Conservation (phyloP, 2,888 invertebrate genomes). For the Parasteatoda lunata region DNA sequence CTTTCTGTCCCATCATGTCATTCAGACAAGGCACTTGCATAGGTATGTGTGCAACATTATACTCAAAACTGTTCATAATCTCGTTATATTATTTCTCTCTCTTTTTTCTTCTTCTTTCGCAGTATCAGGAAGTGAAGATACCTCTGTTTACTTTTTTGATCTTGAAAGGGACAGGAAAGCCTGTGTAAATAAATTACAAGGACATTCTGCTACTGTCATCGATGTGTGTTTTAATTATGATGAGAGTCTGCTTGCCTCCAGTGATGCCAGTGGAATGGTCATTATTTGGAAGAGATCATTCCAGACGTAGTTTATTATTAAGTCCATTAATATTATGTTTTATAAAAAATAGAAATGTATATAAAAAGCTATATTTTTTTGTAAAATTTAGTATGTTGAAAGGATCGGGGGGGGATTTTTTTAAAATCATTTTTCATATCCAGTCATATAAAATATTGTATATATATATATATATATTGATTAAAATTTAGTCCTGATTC, state of each 20-base stretch:
- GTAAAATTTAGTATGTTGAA: too few relatives aligned
- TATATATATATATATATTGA: too few relatives aligned
- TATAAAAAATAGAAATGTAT: too few relatives aligned
- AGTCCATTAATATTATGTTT: too few relatives aligned
- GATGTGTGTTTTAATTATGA: conserved; percentile 91
- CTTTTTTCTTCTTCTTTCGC: neutral
- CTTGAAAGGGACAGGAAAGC: conserved; percentile 78
- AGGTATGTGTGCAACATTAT: conserved; percentile 74
- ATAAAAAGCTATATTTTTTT: too few relatives aligned
- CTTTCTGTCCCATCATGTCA: conserved; percentile 90
- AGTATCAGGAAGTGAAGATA: conserved; percentile 87
- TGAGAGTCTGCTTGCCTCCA: conserved; percentile 88
- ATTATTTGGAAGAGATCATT: conserved; percentile 80
- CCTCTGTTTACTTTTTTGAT: conserved; percentile 85
- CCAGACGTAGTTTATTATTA: too few relatives aligned
- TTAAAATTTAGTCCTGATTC: too few relatives aligned
- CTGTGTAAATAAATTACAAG: conserved; percentile 80
- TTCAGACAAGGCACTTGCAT: conserved; percentile 87
- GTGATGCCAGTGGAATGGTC: conserved; percentile 86
- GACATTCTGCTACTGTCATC: conserved; percentile 87
- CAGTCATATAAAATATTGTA: too few relatives aligned
- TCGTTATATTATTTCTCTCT: neutral
- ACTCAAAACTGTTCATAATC: neutral
- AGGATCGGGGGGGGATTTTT: too few relatives aligned
- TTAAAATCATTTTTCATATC: too few relatives aligned